A percentile compares a stretch with the other conserved stretches of the same genome.
phyloP scores from a whole-genome alignment of 2,113 vertebrate genomes.

The Hyperoodon ampullatus region DNA sequence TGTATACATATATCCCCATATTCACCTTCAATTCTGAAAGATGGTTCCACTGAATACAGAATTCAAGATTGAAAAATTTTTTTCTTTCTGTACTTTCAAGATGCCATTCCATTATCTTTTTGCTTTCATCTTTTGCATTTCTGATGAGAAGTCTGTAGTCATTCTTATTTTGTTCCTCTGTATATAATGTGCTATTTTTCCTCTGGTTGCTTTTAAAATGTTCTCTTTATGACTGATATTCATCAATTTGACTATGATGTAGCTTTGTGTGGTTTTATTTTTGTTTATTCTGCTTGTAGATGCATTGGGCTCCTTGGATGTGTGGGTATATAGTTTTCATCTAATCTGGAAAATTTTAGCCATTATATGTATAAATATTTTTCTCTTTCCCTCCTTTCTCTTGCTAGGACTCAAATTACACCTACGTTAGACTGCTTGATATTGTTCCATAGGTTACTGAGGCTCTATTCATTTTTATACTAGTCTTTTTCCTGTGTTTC shows the following conservation, averaged over 20 bases:
- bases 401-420: neutral
- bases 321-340: neutral
- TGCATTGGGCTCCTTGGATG: neutral
- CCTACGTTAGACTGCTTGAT: neutral
- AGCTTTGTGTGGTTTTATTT: neutral
- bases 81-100: neutral
- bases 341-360: neutral
- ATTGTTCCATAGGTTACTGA: neutral
- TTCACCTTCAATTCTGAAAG: constrained; percentile 29
- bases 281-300: neutral
- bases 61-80: neutral
- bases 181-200: neutral
- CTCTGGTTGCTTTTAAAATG: neutral
- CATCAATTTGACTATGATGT: neutral
- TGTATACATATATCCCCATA: too few species aligned
- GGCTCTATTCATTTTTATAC: neutral
- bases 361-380: neutral
- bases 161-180: neutral
- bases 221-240: neutral
- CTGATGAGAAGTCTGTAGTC: neutral
- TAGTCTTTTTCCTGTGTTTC: neutral
- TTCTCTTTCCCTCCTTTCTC: neutral
- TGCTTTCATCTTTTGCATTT: neutral
- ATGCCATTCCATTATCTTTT: neutral
- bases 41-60: neutral